phyloP scores from a whole-genome alignment of 2,888 invertebrate genomes.

The Steinernema hermaphroditum region DNA sequence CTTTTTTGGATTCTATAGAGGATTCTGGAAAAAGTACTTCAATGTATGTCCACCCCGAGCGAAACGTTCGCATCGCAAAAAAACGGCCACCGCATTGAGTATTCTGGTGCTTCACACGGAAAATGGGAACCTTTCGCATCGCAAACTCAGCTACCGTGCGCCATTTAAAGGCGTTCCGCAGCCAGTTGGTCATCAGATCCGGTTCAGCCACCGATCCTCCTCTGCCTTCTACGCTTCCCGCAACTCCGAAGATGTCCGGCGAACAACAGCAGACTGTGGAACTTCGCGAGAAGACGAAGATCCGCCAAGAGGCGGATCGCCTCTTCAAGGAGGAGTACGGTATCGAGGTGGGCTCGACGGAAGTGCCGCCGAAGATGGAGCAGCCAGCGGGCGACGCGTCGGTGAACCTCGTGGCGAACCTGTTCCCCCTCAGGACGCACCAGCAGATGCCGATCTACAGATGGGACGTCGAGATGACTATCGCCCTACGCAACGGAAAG shows the following conservation, averaged over 20 bases:
- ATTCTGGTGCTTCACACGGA: too few species aligned
- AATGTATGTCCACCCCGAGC: too few species aligned
- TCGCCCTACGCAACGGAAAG: not conserved
- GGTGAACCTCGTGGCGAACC: not conserved
- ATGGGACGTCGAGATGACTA: slow-evolving; percentile 25
- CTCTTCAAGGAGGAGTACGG: slow-evolving; percentile 18
- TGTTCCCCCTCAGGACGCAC: not conserved
- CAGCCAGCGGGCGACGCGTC: not conserved
- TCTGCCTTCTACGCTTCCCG: not conserved
- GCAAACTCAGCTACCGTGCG: not conserved
- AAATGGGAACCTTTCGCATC: not conserved
- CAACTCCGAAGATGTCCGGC: not conserved
- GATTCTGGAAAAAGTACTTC: too few species aligned
- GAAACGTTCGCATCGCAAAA: too few species aligned
- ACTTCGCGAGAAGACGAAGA: not conserved
- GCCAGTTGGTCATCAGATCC: not conserved
- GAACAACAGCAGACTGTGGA: not conserved
- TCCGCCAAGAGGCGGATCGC: slow-evolving; percentile 22
- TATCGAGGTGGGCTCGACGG: not conserved
- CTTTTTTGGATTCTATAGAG: too few species aligned
- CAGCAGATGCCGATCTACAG: slow-evolving; percentile 26
- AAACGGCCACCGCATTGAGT: too few species aligned
- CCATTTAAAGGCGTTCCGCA: not conserved
- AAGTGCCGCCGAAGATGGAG: not conserved
- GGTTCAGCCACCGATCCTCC: not conserved